phyloP scores from a whole-genome alignment of 2,113 vertebrate species.

The Platanista minor region DNA sequence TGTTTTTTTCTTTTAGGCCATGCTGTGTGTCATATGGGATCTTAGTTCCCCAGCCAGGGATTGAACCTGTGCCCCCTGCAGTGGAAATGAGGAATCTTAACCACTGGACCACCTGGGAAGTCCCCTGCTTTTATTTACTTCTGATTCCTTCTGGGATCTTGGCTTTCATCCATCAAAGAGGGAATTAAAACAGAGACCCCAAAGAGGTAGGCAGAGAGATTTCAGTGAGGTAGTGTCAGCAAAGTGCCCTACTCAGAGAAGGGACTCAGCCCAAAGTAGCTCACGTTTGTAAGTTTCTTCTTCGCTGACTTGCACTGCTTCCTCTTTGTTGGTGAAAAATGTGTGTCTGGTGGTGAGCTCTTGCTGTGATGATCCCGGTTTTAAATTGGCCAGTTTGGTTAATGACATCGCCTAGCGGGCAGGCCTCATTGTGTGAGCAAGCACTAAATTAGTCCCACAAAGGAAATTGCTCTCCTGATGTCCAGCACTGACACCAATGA shows the following conservation, averaged over 20 bases:
- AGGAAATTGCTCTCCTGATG: conserved; percentile 38
- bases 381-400: conserved; percentile 48
- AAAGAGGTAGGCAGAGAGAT: rapidly evolving
- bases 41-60: too few relatives aligned
- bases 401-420: not conserved
- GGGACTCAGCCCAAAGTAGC: rapidly evolving
- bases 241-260: rapidly evolving
- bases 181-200: not conserved
- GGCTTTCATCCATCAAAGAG: not conserved
- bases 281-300: rapidly evolving
- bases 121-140: not conserved
- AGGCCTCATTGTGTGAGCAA: conserved; percentile 2
- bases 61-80: too few relatives aligned
- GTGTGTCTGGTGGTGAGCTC: not conserved
- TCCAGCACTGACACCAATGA: not conserved
- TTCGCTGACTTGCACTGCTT: rapidly evolving
- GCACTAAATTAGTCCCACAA: conserved; percentile 49
- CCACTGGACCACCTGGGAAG: too few relatives aligned
- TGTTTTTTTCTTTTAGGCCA: too few relatives aligned
- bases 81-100: too few relatives aligned
- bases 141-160: not conserved
- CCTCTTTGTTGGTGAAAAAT: not conserved
- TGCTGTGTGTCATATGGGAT: too few relatives aligned
- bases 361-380: not conserved
- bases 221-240: not conserved